Base-by-base conservation (phyloP, 2,113 vertebrate genomes). In the Rhynchomys soricoides region DNA sequence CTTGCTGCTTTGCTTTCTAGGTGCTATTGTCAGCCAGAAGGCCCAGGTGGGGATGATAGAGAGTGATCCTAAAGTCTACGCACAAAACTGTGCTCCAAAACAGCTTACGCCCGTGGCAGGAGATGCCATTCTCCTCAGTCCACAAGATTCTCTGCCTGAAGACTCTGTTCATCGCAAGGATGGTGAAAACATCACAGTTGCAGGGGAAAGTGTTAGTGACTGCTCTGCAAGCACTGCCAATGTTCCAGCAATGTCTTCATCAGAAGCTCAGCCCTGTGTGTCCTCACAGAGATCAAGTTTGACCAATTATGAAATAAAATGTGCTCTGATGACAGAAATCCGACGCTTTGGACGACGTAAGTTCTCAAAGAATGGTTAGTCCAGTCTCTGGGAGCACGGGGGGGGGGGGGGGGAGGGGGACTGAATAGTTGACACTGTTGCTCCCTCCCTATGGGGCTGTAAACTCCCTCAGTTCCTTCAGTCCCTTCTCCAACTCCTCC, bases 291-390 rank as follows among this genome's bases (percentile, higher is more conserved):
- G 97, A 48, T 96, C 97, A 12, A 96, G 74, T 5, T 99, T 99
- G 71, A 99, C 64, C 97, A 99, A 99, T 21, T 98, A 99, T 26
- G 99, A 99, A 96, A 98, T 99, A 96, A 99, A 99, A 94, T 98
- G 98, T 24, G 98, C 98, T 91, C 98, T 99, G 97, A 99, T 99
- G 97, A 99, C 99, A 95, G 99, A 99, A 97, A 99, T 99, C 97
- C 98, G 99, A 90, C 99, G 99, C 96, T 99, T 99, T 16, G 99
- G 99, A 93, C 97, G 98, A 97, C 99, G 99, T 99, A 98, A 99
- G 99, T 99, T 62, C 26, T 37, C 22, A 81, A 90, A 50, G 34
- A 86, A 50, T 22, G 62, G 59, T 31, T 91, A 13, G 22, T 3
- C n/a, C n/a, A n/a, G n/a, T n/a, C n/a, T n/a, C n/a, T n/a, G n/a